These are phyloP conservation scores for Automeris io DNA, from an alignment of 2,888 invertebrate genomes.

Conservation along the genomic window DNA sequence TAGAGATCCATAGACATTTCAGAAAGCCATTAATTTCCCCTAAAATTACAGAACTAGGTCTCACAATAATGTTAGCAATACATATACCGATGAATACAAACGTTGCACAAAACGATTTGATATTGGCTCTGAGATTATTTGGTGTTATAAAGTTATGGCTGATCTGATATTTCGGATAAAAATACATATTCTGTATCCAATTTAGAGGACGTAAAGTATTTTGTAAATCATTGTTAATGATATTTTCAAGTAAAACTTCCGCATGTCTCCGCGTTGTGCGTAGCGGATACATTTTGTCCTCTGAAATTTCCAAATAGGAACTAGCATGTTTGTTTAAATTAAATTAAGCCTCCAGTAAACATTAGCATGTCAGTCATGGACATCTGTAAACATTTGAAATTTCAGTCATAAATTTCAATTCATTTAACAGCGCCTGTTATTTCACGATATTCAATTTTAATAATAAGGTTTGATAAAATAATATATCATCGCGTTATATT, in stretches of 20 bases:
- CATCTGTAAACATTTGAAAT: no score
- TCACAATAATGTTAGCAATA: background rate
- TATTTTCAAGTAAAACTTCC: slow-evolving; percentile 8
- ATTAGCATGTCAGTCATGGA: no score
- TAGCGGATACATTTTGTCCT: background rate
- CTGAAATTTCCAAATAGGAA: no score
- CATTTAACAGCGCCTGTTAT: no score
- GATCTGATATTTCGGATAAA: slow-evolving; percentile 15
- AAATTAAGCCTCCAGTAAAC: no score
- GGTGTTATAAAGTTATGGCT: slow-evolving; percentile 14
- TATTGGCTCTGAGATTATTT: background rate
- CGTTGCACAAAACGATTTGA: slow-evolving; percentile 2
- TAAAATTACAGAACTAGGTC: no score
- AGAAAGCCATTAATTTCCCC: background rate
- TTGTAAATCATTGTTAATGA: slow-evolving; percentile 15
- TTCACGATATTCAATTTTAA: no score
- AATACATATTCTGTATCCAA: slow-evolving; percentile 10
- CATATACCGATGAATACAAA: background rate
- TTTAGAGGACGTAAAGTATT: slow-evolving; percentile 13
- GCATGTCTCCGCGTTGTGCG: no score
- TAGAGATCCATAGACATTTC: background rate
- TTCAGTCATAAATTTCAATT: no score
- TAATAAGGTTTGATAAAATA: no score
- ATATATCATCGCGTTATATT: no score
- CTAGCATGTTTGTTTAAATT: no score